Base-by-base conservation (phyloP, 2,888 invertebrate genomes). In the Lepas anatifera region DNA sequence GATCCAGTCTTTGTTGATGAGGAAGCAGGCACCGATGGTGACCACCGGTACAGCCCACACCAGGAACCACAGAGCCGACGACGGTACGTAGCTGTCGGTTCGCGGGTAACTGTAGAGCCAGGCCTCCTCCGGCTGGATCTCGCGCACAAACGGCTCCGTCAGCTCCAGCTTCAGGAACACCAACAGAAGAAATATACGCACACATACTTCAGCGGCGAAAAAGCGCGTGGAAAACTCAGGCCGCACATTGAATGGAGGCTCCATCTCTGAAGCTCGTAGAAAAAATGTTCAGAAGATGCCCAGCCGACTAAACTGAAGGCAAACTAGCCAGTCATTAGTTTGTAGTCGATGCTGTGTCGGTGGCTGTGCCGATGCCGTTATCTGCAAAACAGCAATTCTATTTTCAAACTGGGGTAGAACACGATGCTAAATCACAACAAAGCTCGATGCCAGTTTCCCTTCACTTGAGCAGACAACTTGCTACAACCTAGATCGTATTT, bases 101-200 rank as follows among this genome's bases (percentile, higher is more conserved):
- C 85, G 83, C 0, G 93, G 93, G 79, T 90, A 90, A 77, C 87
- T 87, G 77, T 90, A 91, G 10, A 88, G 81, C 86, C 91, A 90
- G 72, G 90, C 77, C 76, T 92, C 92, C 69, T 88, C 86, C 3
- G 86, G 84, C 67, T 88, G 89, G 73, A 93, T 90, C 76, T 87
- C 85, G 63, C 92, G 83, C 63, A 84, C 83, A 77, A 90, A 92
- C 0, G 92, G 89, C 18, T 84, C 80, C 77, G 85, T 83, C 16
- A 85, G 83, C 77, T 92, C 91, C 78, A 91, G 83, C 77, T 86
- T 58, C 16, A 58, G 58, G 32, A 58, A 58, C 13, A 58, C 58
- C 32, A 58, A 32, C 32, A 58, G 32, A 3, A 58, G 58, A 32
- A 58, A 58, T 29, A 58, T 32, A 22, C 58, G 58, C 32, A 58